These are phyloP conservation scores for Odocoileus hemionus DNA, from an alignment of 2,113 vertebrate species.

Conservation along the genomic window DNA sequence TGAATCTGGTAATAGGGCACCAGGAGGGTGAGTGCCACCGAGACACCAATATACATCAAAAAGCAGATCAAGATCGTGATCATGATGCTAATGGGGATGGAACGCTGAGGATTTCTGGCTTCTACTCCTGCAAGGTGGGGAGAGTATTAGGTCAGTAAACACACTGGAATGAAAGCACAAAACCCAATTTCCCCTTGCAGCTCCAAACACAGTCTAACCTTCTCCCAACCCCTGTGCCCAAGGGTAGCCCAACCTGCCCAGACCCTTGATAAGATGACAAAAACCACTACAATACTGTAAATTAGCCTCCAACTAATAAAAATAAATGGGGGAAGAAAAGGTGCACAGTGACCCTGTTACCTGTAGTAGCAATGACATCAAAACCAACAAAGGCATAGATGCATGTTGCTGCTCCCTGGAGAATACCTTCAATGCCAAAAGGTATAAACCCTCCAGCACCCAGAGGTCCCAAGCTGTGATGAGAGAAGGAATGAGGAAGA, in stretches of 20 bases:
- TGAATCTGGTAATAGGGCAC: conserved; percentile 90
- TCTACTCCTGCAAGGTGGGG: conserved; percentile 85
- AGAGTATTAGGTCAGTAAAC: not conserved
- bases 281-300: no score
- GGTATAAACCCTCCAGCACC: conserved; percentile 89
- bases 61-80: conserved; percentile 92
- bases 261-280: not conserved
- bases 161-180: not conserved
- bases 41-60: conserved; percentile 89
- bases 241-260: not conserved
- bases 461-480: conserved; percentile 68
- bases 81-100: conserved; percentile 90
- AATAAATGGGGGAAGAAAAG: no score
- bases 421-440: conserved; percentile 87
- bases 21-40: conserved; percentile 90
- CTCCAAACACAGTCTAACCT: not conserved
- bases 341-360: conserved; percentile 65
- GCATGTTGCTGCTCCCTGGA: conserved; percentile 90
- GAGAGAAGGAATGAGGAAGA: not conserved
- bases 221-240: not conserved
- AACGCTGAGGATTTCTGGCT: conserved; percentile 88
- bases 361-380: conserved; percentile 94
- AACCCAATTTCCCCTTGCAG: not conserved
- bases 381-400: conserved; percentile 95
- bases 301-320: no score